Conservation (phyloP, 2,888 invertebrate genomes). For the Luffia ferchaultella region DNA sequence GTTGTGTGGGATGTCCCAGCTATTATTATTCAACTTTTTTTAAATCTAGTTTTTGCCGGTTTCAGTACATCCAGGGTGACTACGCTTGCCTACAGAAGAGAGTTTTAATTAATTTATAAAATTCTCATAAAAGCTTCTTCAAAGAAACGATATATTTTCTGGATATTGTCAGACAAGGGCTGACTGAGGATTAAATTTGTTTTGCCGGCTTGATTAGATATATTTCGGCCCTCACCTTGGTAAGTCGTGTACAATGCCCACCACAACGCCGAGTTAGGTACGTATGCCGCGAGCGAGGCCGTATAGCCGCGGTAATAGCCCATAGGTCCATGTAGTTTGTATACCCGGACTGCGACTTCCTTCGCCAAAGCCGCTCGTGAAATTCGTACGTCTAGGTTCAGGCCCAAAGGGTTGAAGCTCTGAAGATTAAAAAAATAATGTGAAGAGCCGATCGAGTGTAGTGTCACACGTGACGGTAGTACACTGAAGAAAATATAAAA, state of each 20-base stretch:
- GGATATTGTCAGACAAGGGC: no score
- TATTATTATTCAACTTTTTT: no score
- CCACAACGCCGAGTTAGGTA: slow-evolving; percentile 97
- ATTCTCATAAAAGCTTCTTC: no score
- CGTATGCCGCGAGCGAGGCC: slow-evolving; percentile 91
- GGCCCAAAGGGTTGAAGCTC: slow-evolving; percentile 78
- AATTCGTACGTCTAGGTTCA: slow-evolving; percentile 68
- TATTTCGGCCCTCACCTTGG: slow-evolving; percentile 81
- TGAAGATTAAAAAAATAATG: slow-evolving; percentile 17
- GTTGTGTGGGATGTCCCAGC: no score
- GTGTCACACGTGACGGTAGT: background rate
- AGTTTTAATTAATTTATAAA: no score
- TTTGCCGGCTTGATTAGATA: no score
- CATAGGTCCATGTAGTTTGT: slow-evolving; percentile 79
- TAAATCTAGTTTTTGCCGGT: no score
- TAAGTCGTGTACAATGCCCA: slow-evolving; percentile 95
- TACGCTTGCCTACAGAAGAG: no score
- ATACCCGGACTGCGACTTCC: slow-evolving; percentile 81
- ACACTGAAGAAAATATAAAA: background rate
- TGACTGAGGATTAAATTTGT: no score
- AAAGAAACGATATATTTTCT: no score
- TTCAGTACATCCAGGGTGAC: no score
- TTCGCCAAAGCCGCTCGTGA: slow-evolving; percentile 74
- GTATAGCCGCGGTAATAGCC: slow-evolving; percentile 96
- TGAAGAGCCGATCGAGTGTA: no score